phyloP scores from a whole-genome alignment of 2,888 invertebrate species.

The Melanostoma scalare region DNA sequence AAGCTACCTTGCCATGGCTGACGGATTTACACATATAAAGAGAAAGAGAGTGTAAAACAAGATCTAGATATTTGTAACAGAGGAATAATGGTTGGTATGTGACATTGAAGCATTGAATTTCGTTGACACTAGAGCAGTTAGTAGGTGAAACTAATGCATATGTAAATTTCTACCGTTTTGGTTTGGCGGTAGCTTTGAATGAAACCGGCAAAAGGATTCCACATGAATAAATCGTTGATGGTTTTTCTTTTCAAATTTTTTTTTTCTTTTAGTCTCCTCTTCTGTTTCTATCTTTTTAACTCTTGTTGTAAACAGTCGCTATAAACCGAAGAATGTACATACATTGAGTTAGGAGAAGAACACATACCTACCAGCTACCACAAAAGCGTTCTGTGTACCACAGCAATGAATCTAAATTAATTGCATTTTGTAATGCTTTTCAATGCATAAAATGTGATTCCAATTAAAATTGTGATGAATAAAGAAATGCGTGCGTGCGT shows the following conservation, averaged over 20 bases:
- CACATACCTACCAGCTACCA: slow-evolving; percentile 1
- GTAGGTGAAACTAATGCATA: slow-evolving; percentile 48
- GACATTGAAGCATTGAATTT: slow-evolving; percentile 66
- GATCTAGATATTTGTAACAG: slow-evolving; percentile 34
- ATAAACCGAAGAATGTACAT: background rate
- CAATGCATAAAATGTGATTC: slow-evolving; percentile 67
- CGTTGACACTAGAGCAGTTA: slow-evolving; percentile 52
- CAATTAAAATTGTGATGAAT: slow-evolving; percentile 67
- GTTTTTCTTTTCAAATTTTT: slow-evolving; percentile 31
- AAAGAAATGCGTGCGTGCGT: slow-evolving; percentile 62
- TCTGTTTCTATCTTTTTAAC: background rate
- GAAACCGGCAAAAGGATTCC: slow-evolving; percentile 33
- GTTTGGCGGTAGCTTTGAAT: slow-evolving; percentile 29
- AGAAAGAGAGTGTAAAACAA: slow-evolving; percentile 32
- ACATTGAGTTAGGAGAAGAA: background rate
- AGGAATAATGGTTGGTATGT: background rate
- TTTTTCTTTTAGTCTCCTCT: background rate
- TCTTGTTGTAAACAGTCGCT: slow-evolving; percentile 24
- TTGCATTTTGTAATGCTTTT: slow-evolving; percentile 63
- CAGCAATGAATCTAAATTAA: slow-evolving; percentile 65
- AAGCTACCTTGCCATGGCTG: slow-evolving; percentile 47
- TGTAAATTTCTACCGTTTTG: slow-evolving; percentile 55
- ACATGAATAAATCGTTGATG: slow-evolving; percentile 47
- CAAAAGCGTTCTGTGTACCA: slow-evolving; percentile 31
- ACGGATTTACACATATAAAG: slow-evolving; percentile 44